Conservation (phyloP, 2,888 invertebrate genomes). For the Ophioninae sp. region DNA sequence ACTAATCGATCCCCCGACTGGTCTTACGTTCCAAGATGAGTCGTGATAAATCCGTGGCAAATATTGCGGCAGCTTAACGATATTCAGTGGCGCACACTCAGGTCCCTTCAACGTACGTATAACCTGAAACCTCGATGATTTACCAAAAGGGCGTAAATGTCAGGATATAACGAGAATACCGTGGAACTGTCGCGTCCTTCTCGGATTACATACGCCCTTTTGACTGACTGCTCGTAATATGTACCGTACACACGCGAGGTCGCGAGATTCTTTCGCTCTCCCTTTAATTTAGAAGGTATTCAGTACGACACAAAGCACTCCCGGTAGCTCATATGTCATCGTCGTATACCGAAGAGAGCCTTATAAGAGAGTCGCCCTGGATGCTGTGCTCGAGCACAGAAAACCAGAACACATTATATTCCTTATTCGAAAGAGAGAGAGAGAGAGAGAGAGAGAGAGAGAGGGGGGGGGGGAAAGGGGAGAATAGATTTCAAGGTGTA, state of each 20-base stretch:
- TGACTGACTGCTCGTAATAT: slow-evolving; percentile 35
- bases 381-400: slow-evolving; percentile 40
- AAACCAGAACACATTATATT: slow-evolving; percentile 41
- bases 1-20: slow-evolving; percentile 43
- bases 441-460: slow-evolving; percentile 38
- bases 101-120: slow-evolving; percentile 8
- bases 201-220: background rate
- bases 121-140: background rate
- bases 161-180: background rate
- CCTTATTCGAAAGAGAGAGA: slow-evolving; percentile 27
- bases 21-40: slow-evolving; percentile 39
- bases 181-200: background rate
- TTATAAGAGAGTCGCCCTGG: slow-evolving; percentile 58
- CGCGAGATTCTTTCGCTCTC: slow-evolving; percentile 63
- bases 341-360: slow-evolving; percentile 69
- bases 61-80: slow-evolving; percentile 42
- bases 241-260: slow-evolving; percentile 29
- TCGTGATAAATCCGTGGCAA: slow-evolving; percentile 54
- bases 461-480: slow-evolving; percentile 4
- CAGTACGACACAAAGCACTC: slow-evolving; percentile 76
- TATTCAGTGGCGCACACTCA: slow-evolving; percentile 49
- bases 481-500: slow-evolving; percentile 44
- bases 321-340: slow-evolving; percentile 78
- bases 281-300: slow-evolving; percentile 78
- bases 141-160: slow-evolving; percentile 24